Evolutionary conservation across 2,888 invertebrate genomes (phyloP).

Genomic region (Steinernema scapterisci): DNA sequence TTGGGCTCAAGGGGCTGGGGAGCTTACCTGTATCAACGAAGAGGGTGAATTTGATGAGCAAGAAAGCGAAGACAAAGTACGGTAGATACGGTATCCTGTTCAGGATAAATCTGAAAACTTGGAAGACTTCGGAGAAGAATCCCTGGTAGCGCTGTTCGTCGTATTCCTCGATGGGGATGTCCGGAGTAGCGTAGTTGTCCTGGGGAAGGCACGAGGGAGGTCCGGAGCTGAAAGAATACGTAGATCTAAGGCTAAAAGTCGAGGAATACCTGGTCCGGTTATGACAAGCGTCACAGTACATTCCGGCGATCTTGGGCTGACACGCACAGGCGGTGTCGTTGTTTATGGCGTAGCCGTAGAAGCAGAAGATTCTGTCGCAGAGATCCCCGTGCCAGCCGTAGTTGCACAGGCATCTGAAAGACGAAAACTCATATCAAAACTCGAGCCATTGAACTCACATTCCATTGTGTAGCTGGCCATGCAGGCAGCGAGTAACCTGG

Average conservation of each 20-base stretch:
- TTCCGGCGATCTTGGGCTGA: neutral
- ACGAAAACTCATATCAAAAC: neutral
- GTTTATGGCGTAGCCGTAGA: slow-evolving; percentile 6
- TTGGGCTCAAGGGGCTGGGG: too few relatives aligned
- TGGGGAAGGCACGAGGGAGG: slow-evolving; percentile 14
- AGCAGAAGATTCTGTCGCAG: slow-evolving; percentile 20
- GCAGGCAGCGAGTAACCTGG: slow-evolving; percentile 11
- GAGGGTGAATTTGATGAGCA: slow-evolving; percentile 1
- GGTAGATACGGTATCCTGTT: slow-evolving; percentile 12
- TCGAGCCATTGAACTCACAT: neutral
- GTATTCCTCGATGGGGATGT: neutral
- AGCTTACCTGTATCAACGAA: slow-evolving; percentile 11
- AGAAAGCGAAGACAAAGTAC: neutral
- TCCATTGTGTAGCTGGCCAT: slow-evolving; percentile 21
- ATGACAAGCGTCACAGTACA: slow-evolving; percentile 15
- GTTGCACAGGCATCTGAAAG: slow-evolving; percentile 20
- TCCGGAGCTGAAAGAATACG: slow-evolving; percentile 3
- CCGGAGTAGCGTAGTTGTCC: neutral
- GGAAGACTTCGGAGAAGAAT: neutral
- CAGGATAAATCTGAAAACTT: neutral
- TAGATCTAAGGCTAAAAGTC: neutral
- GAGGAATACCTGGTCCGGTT: neutral
- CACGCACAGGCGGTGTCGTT: slow-evolving; percentile 28
- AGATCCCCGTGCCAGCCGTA: slow-evolving; percentile 29
- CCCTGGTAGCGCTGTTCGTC: too few relatives aligned